Conservation (phyloP, 2,888 invertebrate genomes). For the Brachyptera putata region DNA sequence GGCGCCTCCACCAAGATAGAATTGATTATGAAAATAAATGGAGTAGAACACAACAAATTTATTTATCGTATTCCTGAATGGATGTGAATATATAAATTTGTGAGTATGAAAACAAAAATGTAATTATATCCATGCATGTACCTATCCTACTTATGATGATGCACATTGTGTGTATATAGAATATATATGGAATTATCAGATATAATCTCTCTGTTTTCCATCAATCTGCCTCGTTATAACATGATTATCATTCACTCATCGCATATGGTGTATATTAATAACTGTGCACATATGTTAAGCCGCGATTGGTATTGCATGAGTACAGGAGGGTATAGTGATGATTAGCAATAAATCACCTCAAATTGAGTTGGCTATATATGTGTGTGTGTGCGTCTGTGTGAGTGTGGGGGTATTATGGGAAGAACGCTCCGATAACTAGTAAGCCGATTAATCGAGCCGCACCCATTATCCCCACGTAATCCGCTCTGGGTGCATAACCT, state of each 20-base stretch:
- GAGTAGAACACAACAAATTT: too few relatives aligned
- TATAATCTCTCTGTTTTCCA: too few relatives aligned
- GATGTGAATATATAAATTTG: too few relatives aligned
- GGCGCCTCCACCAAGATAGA: too few relatives aligned
- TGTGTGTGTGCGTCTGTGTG: constrained; percentile 11
- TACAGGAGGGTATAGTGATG: constrained; percentile 18
- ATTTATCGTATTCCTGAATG: too few relatives aligned
- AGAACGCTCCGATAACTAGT: constrained; percentile 28
- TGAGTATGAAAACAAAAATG: too few relatives aligned
- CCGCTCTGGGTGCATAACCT: too few relatives aligned
- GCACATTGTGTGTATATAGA: too few relatives aligned
- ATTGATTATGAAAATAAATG: too few relatives aligned
- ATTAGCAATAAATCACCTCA: constrained; percentile 34
- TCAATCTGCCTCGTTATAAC: not conserved
- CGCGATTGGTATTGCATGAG: not conserved
- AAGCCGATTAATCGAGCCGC: constrained; percentile 32
- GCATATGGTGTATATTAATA: not conserved
- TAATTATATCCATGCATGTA: too few relatives aligned
- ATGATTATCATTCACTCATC: not conserved
- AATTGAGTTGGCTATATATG: constrained; percentile 27
- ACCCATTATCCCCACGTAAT: constrained; percentile 25
- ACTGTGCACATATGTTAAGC: constrained; percentile 17
- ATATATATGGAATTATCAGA: too few relatives aligned
- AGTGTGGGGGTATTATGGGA: constrained; percentile 26
- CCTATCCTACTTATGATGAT: too few relatives aligned